A percentile compares a stretch with the other conserved stretches of the same genome.
phyloP scores from a whole-genome alignment of 2,888 invertebrate genomes.

The Drosophila austrosaltans region DNA sequence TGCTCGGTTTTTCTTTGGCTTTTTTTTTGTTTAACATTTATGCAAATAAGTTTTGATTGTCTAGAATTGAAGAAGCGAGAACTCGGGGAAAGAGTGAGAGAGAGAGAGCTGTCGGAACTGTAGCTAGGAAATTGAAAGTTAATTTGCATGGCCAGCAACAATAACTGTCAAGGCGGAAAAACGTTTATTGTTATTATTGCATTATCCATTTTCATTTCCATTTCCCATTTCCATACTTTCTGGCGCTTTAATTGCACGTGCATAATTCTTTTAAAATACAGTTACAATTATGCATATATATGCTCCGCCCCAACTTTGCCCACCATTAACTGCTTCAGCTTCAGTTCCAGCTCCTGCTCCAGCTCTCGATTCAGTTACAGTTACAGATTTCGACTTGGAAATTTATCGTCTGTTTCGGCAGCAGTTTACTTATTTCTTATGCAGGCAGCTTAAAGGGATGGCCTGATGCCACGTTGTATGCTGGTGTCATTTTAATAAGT shows the following conservation, averaged over 20 bases:
- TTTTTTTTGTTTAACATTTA: constrained; percentile 62
- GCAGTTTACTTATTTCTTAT: constrained; percentile 64
- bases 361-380: background rate
- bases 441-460: constrained; percentile 63
- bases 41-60: constrained; percentile 80
- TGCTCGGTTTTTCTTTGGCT: constrained; percentile 4
- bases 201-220: constrained; percentile 53
- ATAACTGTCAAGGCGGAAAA: constrained; percentile 58
- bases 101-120: background rate
- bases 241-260: constrained; percentile 71
- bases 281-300: constrained; percentile 60
- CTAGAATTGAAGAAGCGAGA: constrained; percentile 31
- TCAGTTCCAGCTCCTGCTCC: background rate
- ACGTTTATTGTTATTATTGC: constrained; percentile 72
- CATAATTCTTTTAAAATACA: constrained; percentile 78
- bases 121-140: constrained; percentile 76
- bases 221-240: constrained; percentile 40
- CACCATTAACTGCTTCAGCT: too few species aligned
- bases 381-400: constrained; percentile 44
- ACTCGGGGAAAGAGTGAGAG: background rate
- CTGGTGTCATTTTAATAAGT: constrained; percentile 62
- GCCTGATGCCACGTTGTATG: background rate
- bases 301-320: background rate
- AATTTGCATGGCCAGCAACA: constrained; percentile 76
- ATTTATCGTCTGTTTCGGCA: constrained; percentile 58